These are phyloP conservation scores for Trachemys scripta DNA, from an alignment of 2,113 vertebrate genomes.

Conservation along the genomic window DNA sequence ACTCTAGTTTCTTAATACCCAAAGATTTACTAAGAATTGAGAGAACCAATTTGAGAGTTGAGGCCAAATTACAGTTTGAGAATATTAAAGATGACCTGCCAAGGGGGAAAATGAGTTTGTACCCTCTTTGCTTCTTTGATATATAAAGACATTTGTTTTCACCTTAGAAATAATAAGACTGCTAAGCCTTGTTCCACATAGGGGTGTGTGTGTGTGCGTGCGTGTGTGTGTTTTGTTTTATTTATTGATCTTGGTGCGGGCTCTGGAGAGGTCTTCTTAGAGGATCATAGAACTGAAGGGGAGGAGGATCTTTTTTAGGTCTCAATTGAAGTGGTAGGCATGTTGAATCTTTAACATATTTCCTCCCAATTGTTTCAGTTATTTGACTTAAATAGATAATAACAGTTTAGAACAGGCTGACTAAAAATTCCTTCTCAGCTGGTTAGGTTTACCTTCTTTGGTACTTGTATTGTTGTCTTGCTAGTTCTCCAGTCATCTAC, in stretches of 20 bases:
- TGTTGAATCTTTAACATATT: background rate
- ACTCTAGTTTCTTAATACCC: background rate
- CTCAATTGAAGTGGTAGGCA: background rate
- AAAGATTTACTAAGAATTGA: background rate
- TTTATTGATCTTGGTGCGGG: background rate
- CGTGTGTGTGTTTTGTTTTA: background rate
- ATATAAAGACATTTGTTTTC: background rate
- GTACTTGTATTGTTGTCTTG: background rate
- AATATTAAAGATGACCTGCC: background rate
- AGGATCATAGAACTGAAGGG: background rate
- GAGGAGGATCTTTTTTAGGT: background rate
- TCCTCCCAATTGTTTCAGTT: background rate
- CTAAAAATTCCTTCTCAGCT: background rate
- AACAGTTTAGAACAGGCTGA: background rate
- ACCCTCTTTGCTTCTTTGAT: background rate
- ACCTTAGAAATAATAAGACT: background rate
- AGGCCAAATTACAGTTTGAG: background rate
- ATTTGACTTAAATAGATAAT: background rate
- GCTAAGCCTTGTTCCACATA: background rate
- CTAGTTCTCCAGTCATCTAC: background rate
- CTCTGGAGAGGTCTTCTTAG: background rate
- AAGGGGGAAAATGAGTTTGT: background rate
- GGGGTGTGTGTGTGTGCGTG: rapidly evolving
- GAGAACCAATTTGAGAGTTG: background rate
- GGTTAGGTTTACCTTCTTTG: background rate